Evolutionary conservation across 2,888 invertebrate species (phyloP).

Genomic region (Tinea trinotella): DNA sequence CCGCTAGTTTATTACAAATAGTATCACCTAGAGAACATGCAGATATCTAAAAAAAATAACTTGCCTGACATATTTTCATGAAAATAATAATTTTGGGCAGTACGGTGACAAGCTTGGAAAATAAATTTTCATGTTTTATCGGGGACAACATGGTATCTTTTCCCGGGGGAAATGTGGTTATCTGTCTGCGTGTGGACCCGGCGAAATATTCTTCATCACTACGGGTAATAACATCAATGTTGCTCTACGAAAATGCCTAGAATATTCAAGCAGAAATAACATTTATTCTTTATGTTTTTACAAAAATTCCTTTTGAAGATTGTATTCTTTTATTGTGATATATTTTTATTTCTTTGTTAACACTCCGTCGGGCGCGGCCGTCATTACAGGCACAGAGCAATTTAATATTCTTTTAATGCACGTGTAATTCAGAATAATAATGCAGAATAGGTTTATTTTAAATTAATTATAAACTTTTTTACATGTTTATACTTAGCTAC

Average conservation of each 20-base stretch:
- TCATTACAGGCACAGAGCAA: too few relatives aligned
- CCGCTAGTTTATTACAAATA: too few relatives aligned
- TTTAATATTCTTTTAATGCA: too few relatives aligned
- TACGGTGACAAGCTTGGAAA: neutral
- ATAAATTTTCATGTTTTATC: conserved; percentile 9
- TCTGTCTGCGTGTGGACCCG: conserved; percentile 4
- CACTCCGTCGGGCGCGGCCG: too few relatives aligned
- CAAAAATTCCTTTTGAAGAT: neutral
- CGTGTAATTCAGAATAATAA: too few relatives aligned
- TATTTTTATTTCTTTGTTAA: too few relatives aligned
- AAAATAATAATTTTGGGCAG: neutral
- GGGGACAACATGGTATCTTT: conserved; percentile 5
- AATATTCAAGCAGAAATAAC: neutral
- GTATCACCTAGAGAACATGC: too few relatives aligned
- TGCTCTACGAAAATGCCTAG: neutral
- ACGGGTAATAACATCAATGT: neutral
- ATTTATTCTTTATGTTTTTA: neutral
- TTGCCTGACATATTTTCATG: neutral
- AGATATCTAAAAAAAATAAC: neutral
- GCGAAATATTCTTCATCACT: neutral
- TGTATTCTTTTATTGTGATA: too few relatives aligned
- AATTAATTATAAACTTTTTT: too few relatives aligned
- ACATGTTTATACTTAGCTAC: too few relatives aligned
- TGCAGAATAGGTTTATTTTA: too few relatives aligned
- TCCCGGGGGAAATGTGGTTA: conserved; percentile 13